Percentiles rank a stretch among this genome's conserved stretches.
Evolutionary conservation across 2,797 vertebrate genomes (phyloP).

Genomic region (Cetoscarus ocellatus): DNA sequence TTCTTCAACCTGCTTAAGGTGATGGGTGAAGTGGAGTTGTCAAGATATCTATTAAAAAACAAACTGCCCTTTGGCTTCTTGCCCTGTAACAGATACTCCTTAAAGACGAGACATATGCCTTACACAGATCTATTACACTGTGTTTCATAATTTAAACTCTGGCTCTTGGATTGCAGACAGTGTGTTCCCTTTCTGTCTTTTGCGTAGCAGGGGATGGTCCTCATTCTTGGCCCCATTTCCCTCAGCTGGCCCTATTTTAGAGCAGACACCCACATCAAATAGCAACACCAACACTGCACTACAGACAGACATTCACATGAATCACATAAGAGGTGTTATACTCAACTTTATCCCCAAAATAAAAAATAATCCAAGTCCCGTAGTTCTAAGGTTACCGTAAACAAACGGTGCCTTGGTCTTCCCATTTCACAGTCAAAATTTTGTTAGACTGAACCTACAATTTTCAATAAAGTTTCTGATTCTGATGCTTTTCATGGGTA

Average conservation of each 20-base stretch:
- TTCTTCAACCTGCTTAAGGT: constrained; percentile 5
- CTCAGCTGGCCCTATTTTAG: constrained; percentile 33
- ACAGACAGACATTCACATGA: background rate
- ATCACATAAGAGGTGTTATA: background rate
- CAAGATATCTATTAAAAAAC: constrained; percentile 9
- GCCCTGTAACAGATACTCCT: constrained; percentile 16
- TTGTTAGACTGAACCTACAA: too few species aligned
- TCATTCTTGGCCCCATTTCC: constrained; percentile 60
- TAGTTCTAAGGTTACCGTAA: too few species aligned
- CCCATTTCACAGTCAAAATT: too few species aligned
- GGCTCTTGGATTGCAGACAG: constrained; percentile 64
- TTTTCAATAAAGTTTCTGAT: too few species aligned
- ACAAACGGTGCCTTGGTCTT: too few species aligned
- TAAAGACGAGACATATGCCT: constrained; percentile 19
- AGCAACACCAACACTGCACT: background rate
- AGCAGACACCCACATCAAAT: constrained; percentile 30
- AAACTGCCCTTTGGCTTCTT: constrained; percentile 24
- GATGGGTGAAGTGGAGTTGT: constrained; percentile 6
- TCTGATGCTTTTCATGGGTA: too few species aligned
- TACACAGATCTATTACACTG: constrained; percentile 53
- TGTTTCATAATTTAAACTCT: constrained; percentile 79
- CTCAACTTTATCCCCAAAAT: too few species aligned
- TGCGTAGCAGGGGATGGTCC: constrained; percentile 1
- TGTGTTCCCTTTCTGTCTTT: constrained; percentile 49
- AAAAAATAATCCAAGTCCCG: too few species aligned